Conservation (phyloP, 92 coral and sea anemone species). For the Chrysogorgia sp. region DNA sequence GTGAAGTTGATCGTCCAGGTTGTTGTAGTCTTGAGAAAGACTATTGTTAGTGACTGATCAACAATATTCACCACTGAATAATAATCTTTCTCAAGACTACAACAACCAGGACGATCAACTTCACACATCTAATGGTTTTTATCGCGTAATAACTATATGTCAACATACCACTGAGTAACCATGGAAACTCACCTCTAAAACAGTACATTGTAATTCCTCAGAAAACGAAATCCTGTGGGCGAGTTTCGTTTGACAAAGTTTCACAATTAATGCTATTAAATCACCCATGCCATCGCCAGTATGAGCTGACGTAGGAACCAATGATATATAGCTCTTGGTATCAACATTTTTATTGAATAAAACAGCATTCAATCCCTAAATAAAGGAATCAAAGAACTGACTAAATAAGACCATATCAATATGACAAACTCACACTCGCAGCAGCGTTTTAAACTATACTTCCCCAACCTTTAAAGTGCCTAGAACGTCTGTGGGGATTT, state of each 20-base stretch:
- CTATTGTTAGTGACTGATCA: background rate
- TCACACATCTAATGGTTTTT: no score
- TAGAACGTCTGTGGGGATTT: no score
- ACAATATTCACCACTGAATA: background rate
- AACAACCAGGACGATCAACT: no score
- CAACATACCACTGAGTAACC: no score
- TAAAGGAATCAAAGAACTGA: background rate
- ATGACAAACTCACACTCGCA: no score
- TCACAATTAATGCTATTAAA: conserved; percentile 84
- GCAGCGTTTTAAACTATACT: no score
- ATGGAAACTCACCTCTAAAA: conserved; percentile 71
- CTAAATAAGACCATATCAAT: background rate
- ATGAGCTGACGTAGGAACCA: conserved; percentile 97
- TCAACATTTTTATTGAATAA: conserved; percentile 90
- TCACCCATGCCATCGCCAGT: conserved; percentile 99
- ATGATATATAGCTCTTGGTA: conserved; percentile 82
- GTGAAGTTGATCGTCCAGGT: no score
- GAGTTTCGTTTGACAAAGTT: conserved; percentile 83
- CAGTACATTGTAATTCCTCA: conserved; percentile 87
- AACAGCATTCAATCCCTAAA: conserved; percentile 83
- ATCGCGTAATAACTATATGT: background rate
- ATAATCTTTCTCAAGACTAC: no score
- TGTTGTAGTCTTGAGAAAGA: no score
- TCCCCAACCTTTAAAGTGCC: no score
- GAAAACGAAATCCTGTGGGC: conserved; percentile 82